Conservation (phyloP, 2,888 invertebrate species). For the Andrena bucephala region DNA sequence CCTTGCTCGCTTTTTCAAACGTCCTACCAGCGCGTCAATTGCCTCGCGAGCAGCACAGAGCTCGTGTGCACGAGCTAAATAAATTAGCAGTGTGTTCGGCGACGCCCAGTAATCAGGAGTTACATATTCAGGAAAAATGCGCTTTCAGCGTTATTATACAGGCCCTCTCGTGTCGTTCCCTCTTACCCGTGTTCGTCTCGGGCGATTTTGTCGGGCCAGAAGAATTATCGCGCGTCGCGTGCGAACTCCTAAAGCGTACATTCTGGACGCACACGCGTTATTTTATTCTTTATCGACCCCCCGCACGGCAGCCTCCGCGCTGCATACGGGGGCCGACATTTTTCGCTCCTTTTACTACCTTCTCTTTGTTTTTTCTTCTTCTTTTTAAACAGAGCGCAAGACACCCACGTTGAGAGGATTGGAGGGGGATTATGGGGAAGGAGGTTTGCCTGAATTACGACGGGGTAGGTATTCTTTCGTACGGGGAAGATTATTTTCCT, state of each 20-base stretch:
- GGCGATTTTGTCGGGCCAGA: conserved; percentile 26
- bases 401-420: conserved; percentile 11
- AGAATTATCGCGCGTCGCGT: conserved; percentile 52
- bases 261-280: conserved; percentile 54
- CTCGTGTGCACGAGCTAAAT: no score
- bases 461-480: conserved; percentile 2
- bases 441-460: conserved; percentile 5
- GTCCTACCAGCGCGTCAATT: no score
- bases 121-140: background rate
- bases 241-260: conserved; percentile 38
- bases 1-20: no score
- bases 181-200: background rate
- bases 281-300: conserved; percentile 53
- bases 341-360: background rate
- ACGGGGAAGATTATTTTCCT: conserved; percentile 43
- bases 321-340: conserved; percentile 8
- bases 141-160: conserved; percentile 1
- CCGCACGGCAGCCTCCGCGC: conserved; percentile 51
- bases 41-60: no score
- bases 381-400: background rate
- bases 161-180: conserved; percentile 8
- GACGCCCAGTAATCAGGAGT: no score
- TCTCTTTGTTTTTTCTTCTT: no score
- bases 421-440: conserved; percentile 19
- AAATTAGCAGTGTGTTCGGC: background rate